Evolutionary conservation across 2,797 vertebrate species (phyloP), one percentile per base, ranked within the genome.

Genomic region (Coregonus ussuriensis): DNA sequence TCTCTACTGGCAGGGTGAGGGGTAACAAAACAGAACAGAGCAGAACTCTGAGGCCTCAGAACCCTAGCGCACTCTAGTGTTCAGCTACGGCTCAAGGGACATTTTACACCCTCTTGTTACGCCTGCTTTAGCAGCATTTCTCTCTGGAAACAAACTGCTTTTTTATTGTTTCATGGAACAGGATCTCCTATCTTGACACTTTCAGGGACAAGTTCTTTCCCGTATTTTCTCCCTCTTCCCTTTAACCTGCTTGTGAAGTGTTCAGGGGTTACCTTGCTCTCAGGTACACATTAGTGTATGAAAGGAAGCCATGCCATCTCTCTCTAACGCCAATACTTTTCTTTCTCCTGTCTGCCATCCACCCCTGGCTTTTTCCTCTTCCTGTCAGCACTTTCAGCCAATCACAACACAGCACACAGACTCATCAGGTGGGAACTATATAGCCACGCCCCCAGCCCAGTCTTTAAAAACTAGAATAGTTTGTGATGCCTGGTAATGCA

Each of bases 261-360:
- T 87, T 87, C 83, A 85, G 85, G 88, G 77, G 88, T 88, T 88
- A 84, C 80, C 82, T 90, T 86, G 87, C 79, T 85, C 79, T 78
- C 82, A 89, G 79, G 75, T 83, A 91, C 90, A 93, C 91, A 93
- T 84, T 74, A 70, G 83, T 81, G 76, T 83, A 84, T 88, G 83
- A 89, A 88, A 91, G 83, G 89, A 88, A 91, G 90, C 91, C 75
- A 72, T 74, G 71, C 33, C 33, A 9, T 37, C 33, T 68, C 54
- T 41, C 52, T 31, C 33, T 25, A 63, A 9, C 6, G n/a, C 56
- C 56, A 59, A 21, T 7, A 29, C 53, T 37, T 62, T 52, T 21
- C 14, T 51, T 35, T 71, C 70, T 62, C 51, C 25, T 29, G 9
- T n/a, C 3, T n/a, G 16, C 7, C 15, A 16, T 35, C 72, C 67